phyloP scores from a whole-genome alignment of 2,888 invertebrate species.

The Caenorhabditis sp. region DNA sequence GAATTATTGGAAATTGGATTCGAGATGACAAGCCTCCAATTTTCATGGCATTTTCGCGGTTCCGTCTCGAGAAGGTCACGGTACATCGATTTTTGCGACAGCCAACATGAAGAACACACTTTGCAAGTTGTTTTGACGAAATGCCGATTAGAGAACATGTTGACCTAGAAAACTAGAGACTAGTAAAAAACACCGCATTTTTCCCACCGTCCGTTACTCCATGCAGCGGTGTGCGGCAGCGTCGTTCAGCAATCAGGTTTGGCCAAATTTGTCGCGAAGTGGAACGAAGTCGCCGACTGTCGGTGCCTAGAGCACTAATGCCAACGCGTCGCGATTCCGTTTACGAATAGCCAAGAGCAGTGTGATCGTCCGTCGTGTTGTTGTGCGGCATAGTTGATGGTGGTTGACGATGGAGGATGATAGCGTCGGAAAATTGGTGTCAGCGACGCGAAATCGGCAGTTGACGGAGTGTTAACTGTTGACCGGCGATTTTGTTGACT shows the following conservation, averaged over 20 bases:
- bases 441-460: too few relatives aligned
- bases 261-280: conserved; percentile 83
- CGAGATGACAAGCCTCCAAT: too few relatives aligned
- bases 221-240: conserved; percentile 94
- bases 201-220: conserved; percentile 75
- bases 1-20: too few relatives aligned
- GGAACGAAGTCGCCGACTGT: conserved; percentile 79
- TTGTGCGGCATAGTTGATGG: conserved; percentile 83
- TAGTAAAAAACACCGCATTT: too few relatives aligned
- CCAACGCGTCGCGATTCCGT: conserved; percentile 81
- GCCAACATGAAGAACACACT: conserved; percentile 90
- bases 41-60: conserved; percentile 87
- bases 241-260: conserved; percentile 85
- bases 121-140: conserved; percentile 90
- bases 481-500: too few relatives aligned
- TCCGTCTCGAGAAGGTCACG: conserved; percentile 82
- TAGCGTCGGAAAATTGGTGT: conserved; percentile 88
- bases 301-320: conserved; percentile 85
- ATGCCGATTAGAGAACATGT: conserved; percentile 91
- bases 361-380: conserved; percentile 90
- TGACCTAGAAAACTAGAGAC: conserved; percentile 78
- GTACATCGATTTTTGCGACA: conserved; percentile 80
- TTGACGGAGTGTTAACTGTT: too few relatives aligned
- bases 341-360: conserved; percentile 91
- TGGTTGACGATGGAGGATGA: conserved; percentile 88